phyloP scores from a whole-genome alignment of 2,113 vertebrate genomes.

The Notarius quadriscutis region DNA sequence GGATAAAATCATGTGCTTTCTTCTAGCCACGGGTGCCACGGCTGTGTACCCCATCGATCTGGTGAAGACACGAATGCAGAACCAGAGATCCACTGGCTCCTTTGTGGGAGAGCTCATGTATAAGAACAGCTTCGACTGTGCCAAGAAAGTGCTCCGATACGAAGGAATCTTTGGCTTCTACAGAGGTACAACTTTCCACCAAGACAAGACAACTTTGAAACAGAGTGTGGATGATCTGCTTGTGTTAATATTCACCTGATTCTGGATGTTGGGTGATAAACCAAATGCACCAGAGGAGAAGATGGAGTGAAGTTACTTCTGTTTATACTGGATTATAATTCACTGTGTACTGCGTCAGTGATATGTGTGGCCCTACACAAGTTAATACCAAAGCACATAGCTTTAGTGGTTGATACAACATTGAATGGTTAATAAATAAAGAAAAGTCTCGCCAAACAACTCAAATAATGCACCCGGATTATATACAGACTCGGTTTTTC shows the following conservation, averaged over 20 bases:
- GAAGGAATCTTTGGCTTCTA: constrained; percentile 95
- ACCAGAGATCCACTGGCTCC: constrained; percentile 87
- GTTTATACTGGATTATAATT: constrained; percentile 28
- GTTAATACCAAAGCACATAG: constrained; percentile 32
- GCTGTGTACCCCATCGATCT: constrained; percentile 95
- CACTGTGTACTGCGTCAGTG: constrained; percentile 28
- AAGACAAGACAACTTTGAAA: neutral
- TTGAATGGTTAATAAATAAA: constrained; percentile 23
- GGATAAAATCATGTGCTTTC: constrained; percentile 41
- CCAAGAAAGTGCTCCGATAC: constrained; percentile 91
- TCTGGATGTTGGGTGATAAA: neutral
- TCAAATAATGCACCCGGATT: constrained; percentile 12
- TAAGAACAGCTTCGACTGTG: constrained; percentile 96
- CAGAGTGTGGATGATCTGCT: neutral
- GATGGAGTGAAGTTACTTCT: neutral
- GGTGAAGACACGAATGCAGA: constrained; percentile 98
- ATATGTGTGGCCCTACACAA: constrained; percentile 17
- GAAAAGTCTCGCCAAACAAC: neutral
- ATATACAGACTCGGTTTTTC: neutral
- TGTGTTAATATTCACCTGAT: neutral
- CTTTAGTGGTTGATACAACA: constrained; percentile 38
- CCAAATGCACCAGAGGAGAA: neutral
- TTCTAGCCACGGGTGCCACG: constrained; percentile 88
- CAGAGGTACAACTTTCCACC: constrained; percentile 77
- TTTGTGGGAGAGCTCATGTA: constrained; percentile 94